phyloP scores from a whole-genome alignment of 2,888 invertebrate species.

The Dolichomitus sp. region DNA sequence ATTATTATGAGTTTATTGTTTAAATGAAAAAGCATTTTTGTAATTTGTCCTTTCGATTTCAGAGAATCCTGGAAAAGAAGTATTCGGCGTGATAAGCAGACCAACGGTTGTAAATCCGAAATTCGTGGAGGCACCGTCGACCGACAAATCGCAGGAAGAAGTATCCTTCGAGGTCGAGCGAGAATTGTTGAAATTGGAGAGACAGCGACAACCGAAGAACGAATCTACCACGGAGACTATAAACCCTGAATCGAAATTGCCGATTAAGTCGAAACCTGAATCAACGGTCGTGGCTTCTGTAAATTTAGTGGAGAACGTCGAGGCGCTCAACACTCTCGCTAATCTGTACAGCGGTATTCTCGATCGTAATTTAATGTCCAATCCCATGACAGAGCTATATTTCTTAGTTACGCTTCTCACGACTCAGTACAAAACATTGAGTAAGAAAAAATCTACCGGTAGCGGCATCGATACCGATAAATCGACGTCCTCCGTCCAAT shows the following conservation, averaged over 20 bases:
- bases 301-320: slow-evolving; percentile 86
- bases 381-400: slow-evolving; percentile 90
- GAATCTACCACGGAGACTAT: slow-evolving; percentile 33
- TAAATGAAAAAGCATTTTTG: not conserved
- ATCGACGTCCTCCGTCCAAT: slow-evolving; percentile 33
- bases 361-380: slow-evolving; percentile 89
- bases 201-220: slow-evolving; percentile 75
- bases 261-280: slow-evolving; percentile 37
- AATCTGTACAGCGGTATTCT: slow-evolving; percentile 89
- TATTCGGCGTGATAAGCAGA: slow-evolving; percentile 76
- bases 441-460: slow-evolving; percentile 26
- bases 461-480: not conserved
- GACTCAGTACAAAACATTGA: slow-evolving; percentile 82
- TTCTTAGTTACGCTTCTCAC: slow-evolving; percentile 90
- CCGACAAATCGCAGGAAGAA: slow-evolving; percentile 73
- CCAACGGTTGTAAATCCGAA: slow-evolving; percentile 76
- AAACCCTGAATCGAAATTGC: slow-evolving; percentile 43
- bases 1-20: not conserved
- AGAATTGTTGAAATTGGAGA: slow-evolving; percentile 76
- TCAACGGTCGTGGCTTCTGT: slow-evolving; percentile 85
- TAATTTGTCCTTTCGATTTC: not conserved
- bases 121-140: slow-evolving; percentile 74
- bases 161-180: slow-evolving; percentile 77
- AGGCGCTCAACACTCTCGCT: slow-evolving; percentile 88
- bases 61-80: slow-evolving; percentile 71